Evolutionary conservation across 2,888 invertebrate genomes (phyloP), one percentile per base, ranked within the genome.

Genomic region (Nebria brevicollis): DNA sequence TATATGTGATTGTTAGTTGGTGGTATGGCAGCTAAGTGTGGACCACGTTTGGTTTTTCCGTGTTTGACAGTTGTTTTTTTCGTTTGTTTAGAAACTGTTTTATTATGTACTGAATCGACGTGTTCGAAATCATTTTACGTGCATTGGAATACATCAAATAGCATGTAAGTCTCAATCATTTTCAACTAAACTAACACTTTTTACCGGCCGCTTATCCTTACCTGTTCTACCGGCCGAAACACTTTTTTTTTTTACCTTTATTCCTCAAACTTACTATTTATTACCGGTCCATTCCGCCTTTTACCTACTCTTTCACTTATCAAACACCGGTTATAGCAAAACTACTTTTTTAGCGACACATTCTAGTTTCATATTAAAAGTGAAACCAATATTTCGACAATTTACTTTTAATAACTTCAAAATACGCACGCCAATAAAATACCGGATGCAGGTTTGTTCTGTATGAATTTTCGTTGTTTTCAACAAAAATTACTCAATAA

Each of bases 101-200:
- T 92, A 77, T 88, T 92, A 83, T 91, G 91, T 83, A 91, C 91
- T 77, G 91, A 91, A 86, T 90, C 91, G 87, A 94, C 94, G 89
- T 94, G 95, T 90, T 94, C 95, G 83, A 95, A 95, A 89, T 94
- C 94, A 81, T 95, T 95, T 90, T 95, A 94, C 90, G 95, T 96
- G 90, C 95, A 96, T 88, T 96, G 96, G 96, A 96, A 96, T 91
- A 95, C 95, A 85, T 95, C 95, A 84, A 96, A 96, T 89, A 95
- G 96, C 89, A 96, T 96, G 92, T 92, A 90, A 92, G 92, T 91
- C 54, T 11, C 13, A 54, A 8, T 11, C 54, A 54, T 54, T 11
- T 13, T 54, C 7, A 0, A 3, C 13, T 13, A 6, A 8, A 11
- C 54, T 54, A 54, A 54, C 8, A 54, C 54, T 54, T 54, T 54